Percentiles rank a stretch among this genome's conserved stretches.
phyloP scores from a whole-genome alignment of 2,797 vertebrate genomes.

The Apogon talboti region DNA sequence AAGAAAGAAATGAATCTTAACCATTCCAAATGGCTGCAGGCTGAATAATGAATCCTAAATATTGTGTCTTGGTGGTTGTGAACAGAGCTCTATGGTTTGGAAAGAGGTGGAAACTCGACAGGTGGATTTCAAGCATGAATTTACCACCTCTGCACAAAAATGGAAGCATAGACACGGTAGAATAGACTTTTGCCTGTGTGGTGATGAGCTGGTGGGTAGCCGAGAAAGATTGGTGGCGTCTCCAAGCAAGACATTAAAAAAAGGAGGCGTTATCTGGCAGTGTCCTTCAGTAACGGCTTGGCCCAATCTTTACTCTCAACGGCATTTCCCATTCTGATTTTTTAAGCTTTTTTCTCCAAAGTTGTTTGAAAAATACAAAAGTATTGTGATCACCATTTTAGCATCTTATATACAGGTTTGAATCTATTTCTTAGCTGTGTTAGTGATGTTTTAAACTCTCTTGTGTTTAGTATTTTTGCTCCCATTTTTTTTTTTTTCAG shows the following conservation, averaged over 20 bases:
- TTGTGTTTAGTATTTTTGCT: constrained; percentile 66
- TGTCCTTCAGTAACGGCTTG: constrained; percentile 58
- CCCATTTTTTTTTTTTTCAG: constrained; percentile 62
- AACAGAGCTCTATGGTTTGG: constrained; percentile 86
- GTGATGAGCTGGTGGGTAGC: constrained; percentile 54
- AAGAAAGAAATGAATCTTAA: constrained; percentile 45
- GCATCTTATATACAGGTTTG: constrained; percentile 76
- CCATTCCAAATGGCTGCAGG: constrained; percentile 80
- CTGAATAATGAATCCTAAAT: constrained; percentile 81
- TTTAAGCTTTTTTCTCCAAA: constrained; percentile 52
- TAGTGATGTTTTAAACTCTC: constrained; percentile 62
- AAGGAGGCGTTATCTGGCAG: constrained; percentile 70
- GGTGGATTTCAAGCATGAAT: constrained; percentile 42
- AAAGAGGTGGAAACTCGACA: constrained; percentile 69
- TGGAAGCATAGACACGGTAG: constrained; percentile 75
- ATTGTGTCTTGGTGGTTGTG: constrained; percentile 77
- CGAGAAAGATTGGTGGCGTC: constrained; percentile 6
- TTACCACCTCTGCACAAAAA: constrained; percentile 74
- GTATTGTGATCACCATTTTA: constrained; percentile 55
- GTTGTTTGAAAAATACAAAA: constrained; percentile 83
- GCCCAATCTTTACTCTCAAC: constrained; percentile 41
- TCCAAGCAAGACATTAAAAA: constrained; percentile 47
- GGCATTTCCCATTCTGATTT: constrained; percentile 62
- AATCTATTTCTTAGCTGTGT: constrained; percentile 67
- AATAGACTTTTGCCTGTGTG: constrained; percentile 69